Evolutionary conservation across 1,140 invertebrate species (phyloP).

Genomic region (Sitobion miscanthi): DNA sequence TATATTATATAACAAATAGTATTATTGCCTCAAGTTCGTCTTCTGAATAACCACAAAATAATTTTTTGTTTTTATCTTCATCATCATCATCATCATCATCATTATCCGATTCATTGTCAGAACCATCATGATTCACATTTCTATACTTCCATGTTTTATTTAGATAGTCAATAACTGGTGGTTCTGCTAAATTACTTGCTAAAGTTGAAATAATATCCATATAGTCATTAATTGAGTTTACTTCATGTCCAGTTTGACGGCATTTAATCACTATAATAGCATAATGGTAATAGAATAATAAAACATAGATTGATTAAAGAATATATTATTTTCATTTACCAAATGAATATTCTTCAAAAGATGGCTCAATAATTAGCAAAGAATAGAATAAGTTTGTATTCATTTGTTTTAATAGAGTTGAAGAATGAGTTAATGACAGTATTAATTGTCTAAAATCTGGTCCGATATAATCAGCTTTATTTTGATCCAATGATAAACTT

Average conservation of each 20-base stretch:
- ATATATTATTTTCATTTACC: conserved; percentile 10
- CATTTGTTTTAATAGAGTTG: conserved; percentile 17
- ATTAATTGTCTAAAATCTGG: conserved; percentile 53
- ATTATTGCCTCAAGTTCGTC: conserved; percentile 51
- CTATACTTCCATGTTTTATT: conserved; percentile 39
- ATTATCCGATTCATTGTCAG: conserved; percentile 36
- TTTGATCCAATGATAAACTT: conserved; percentile 40
- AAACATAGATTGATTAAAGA: background rate
- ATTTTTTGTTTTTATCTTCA: conserved; percentile 12
- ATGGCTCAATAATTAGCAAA: conserved; percentile 42
- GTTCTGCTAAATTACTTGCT: conserved; percentile 40
- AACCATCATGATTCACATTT: conserved; percentile 4
- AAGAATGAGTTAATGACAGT: conserved; percentile 30
- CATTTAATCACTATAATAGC: conserved; percentile 37
- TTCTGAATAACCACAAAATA: conserved; percentile 39
- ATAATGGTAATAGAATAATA: background rate
- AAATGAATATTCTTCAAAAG: conserved; percentile 47
- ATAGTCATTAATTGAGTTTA: conserved; percentile 41
- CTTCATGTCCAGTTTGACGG: conserved; percentile 35
- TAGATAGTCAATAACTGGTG: conserved; percentile 49
- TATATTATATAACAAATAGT: background rate
- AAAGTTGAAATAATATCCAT: conserved; percentile 50
- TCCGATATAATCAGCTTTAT: conserved; percentile 46
- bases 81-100: background rate
- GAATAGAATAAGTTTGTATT: conserved; percentile 54